These are phyloP conservation scores for Pantala flavescens DNA, from an alignment of 1,140 invertebrate genomes.

Conservation along the genomic window DNA sequence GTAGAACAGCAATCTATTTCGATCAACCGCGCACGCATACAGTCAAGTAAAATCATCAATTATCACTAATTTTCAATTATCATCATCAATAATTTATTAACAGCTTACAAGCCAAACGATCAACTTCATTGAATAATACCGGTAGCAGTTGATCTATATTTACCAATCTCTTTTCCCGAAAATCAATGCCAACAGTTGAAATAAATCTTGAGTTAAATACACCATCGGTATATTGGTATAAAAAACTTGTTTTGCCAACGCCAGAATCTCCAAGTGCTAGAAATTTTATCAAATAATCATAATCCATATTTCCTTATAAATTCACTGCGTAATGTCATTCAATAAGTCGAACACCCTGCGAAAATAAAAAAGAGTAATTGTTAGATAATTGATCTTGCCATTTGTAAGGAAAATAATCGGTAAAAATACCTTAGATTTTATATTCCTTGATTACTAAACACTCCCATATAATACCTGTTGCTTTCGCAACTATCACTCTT, in stretches of 20 bases:
- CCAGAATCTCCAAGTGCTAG: constrained; percentile 88
- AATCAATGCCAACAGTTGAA: constrained; percentile 96
- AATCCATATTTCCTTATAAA: constrained; percentile 49
- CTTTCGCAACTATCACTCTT: not conserved
- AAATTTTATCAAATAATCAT: constrained; percentile 96
- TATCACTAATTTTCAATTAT: too few relatives aligned
- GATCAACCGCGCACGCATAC: too few relatives aligned
- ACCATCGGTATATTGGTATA: constrained; percentile 92
- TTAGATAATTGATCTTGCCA: too few relatives aligned
- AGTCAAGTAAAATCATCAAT: too few relatives aligned
- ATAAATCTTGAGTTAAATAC: constrained; percentile 86
- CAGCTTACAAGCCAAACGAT: not conserved
- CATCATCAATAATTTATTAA: too few relatives aligned
- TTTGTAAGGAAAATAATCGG: too few relatives aligned
- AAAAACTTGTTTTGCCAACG: constrained; percentile 85
- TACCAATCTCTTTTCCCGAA: constrained; percentile 91
- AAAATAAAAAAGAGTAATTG: too few relatives aligned
- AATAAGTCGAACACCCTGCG: too few relatives aligned
- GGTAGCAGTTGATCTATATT: constrained; percentile 29
- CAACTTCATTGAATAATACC: constrained; percentile 9
- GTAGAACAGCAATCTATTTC: too few relatives aligned
- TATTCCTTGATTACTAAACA: too few relatives aligned
- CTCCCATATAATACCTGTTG: not conserved
- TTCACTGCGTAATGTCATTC: not conserved
- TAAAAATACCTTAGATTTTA: too few relatives aligned